phyloP scores from a whole-genome alignment of 2,888 invertebrate genomes.

The Calameuta idolon region DNA sequence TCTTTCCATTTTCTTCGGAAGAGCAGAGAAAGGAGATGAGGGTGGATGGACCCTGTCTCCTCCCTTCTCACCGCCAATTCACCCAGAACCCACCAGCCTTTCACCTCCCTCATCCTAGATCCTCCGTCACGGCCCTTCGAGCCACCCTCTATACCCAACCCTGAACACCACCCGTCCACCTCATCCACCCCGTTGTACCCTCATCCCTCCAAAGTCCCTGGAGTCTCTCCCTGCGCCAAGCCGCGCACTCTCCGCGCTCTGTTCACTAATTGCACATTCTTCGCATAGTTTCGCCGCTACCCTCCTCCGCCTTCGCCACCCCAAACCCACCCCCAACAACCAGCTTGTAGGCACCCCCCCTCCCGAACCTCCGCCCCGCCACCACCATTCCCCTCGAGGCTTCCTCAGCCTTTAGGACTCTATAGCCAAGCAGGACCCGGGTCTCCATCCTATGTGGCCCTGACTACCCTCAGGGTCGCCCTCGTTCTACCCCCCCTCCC shows the following conservation, averaged over 20 bases:
- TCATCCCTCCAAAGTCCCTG: conserved; percentile 69
- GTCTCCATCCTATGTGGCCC: conserved; percentile 25
- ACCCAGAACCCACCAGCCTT: conserved; percentile 3
- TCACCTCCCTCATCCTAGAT: not conserved
- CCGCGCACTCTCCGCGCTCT: conserved; percentile 73
- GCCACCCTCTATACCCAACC: conserved; percentile 10
- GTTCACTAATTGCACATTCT: conserved; percentile 97
- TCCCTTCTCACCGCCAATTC: conserved; percentile 30
- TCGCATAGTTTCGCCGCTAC: conserved; percentile 91
- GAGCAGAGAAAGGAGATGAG: not conserved
- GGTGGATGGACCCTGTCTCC: conserved; percentile 16
- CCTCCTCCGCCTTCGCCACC: conserved; percentile 69
- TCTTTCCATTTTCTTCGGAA: conserved; percentile 61
- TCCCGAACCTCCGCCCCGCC: conserved; percentile 28
- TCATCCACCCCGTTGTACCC: conserved; percentile 29
- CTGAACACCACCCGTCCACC: conserved; percentile 18
- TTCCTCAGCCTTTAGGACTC: not conserved
- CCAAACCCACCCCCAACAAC: conserved; percentile 42
- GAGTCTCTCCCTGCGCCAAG: conserved; percentile 69
- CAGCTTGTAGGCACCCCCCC: conserved; percentile 37
- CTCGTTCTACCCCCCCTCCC: not conserved
- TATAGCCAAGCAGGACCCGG: conserved; percentile 17
- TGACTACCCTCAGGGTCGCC: conserved; percentile 27
- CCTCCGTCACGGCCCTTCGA: conserved; percentile 3
- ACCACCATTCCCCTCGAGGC: conserved; percentile 30